These are phyloP conservation scores for Fistularia commersonii DNA, from an alignment of 2,797 vertebrate species.

Conservation along the genomic window DNA sequence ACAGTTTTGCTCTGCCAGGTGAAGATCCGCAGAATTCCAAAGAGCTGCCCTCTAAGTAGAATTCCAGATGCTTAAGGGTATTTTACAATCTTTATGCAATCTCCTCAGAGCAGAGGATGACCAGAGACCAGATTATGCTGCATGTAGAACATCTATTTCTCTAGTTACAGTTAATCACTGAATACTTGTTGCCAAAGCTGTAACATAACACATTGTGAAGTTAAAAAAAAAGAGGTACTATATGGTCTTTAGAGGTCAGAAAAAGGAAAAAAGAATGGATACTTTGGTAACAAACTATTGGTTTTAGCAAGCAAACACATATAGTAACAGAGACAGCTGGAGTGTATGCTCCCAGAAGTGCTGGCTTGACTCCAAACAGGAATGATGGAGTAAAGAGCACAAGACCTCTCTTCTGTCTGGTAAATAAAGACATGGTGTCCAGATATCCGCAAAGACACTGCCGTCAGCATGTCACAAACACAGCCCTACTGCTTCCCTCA, in stretches of 20 bases:
- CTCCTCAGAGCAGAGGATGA: too few species aligned
- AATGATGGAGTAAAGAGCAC: constrained; percentile 27
- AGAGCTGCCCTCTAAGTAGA: not conserved
- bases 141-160: too few species aligned
- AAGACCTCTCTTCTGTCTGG: constrained; percentile 18
- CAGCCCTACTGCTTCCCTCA: constrained; percentile 17
- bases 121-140: too few species aligned
- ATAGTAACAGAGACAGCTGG: constrained; percentile 14
- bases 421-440: constrained; percentile 29
- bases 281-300: not conserved
- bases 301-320: constrained; percentile 7
- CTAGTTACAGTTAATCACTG: too few species aligned
- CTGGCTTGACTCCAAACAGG: constrained; percentile 12
- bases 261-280: too few species aligned
- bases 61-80: not conserved
- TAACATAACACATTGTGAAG: too few species aligned
- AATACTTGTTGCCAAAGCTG: too few species aligned
- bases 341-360: constrained; percentile 5
- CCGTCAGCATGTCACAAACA: constrained; percentile 37
- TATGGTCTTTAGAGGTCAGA: too few species aligned
- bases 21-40: constrained; percentile 3
- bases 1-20: constrained; percentile 12
- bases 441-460: constrained; percentile 27
- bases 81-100: too few species aligned
- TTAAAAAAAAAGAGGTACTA: too few species aligned